Evolutionary conservation across 2,113 vertebrate species (phyloP), one percentile per base, ranked within the genome.

Genomic region (Trichechus manatus): DNA sequence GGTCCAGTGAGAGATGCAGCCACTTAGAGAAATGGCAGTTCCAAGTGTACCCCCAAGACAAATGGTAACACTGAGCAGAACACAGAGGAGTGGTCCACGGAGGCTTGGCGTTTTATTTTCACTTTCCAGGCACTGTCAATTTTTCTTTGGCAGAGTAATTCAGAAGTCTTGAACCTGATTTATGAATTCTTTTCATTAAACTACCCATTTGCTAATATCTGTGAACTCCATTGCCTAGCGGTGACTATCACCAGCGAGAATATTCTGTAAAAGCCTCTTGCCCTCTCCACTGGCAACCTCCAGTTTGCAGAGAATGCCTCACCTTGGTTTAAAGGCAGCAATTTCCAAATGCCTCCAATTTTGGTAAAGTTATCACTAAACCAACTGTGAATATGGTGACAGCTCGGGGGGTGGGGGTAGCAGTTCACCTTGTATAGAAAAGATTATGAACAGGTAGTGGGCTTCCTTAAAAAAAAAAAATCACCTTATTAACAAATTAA

Each of bases 401-500:
- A 83, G 36, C 23, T 50, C 11, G 9, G 22, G 86, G 47, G 47
- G 33, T 66, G 23, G 14, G 64, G 13, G 53, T 17, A 42, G 39
- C 61, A 0, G 3, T 7, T 42, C 39, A 31, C 61, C 15, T 89
- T 97, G 64, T 47, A 77, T 15, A 80, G 81, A 81, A 74, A 33
- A 96, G 50, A 89, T 42, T 66, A 66, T 42, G 59, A 94, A 82
- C 42, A 63, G 19, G 9, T 68, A 47, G 53, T 5, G 0, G 22
- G 81, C 80, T 95, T 84, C 36, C 6, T 87, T 83, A 66, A 19
- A 44, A 77, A 31, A 64, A 92, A 95, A 93, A 95, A 93, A 56
- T 87, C 25, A 13, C 70, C 44, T 75, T 94, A 63, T 96, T 97
- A 97, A 95, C 97, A 75, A 97, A 95, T 94, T 42, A 96, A 94